Percentiles rank a stretch among this genome's conserved stretches.
phyloP scores from a whole-genome alignment of 2,888 invertebrate species.

The Labia minor region DNA sequence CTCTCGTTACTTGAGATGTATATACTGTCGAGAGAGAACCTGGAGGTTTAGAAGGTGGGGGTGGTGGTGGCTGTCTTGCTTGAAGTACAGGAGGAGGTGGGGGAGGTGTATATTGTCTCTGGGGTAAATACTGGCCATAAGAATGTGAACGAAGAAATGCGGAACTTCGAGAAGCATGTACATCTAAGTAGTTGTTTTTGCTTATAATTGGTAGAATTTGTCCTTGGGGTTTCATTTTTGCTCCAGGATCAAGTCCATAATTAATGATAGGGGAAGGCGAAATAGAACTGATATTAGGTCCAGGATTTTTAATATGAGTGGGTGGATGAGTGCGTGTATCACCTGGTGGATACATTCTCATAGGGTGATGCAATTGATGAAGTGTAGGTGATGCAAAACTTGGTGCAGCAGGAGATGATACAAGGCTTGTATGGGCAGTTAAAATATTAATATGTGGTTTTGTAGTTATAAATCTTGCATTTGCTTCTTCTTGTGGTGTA shows the following conservation, averaged over 20 bases:
- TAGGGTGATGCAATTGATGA: conserved; percentile 16
- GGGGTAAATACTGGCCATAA: conserved; percentile 32
- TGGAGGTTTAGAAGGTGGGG: conserved; percentile 47
- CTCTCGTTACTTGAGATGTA: conserved; percentile 55
- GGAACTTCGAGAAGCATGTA: conserved; percentile 42
- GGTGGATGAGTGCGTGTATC: conserved; percentile 24
- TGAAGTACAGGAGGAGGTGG: conserved; percentile 52
- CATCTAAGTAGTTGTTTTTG: conserved; percentile 51
- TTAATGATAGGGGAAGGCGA: not conserved
- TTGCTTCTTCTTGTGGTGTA: conserved; percentile 50
- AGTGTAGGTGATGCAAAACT: conserved; percentile 43
- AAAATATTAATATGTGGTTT: conserved; percentile 65
- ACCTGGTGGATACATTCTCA: conserved; percentile 23
- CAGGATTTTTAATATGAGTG: conserved; percentile 20
- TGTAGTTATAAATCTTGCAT: conserved; percentile 65
- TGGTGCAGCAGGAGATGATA: conserved; percentile 50
- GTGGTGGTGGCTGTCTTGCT: conserved; percentile 41
- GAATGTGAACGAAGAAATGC: conserved; percentile 29
- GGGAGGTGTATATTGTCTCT: conserved; percentile 35
- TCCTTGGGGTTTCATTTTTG: conserved; percentile 40
- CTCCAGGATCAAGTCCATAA: conserved; percentile 32
- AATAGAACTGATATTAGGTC: not conserved
- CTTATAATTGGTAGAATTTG: conserved; percentile 45
- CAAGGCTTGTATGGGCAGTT: conserved; percentile 62
- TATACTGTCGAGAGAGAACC: conserved; percentile 62